Percentiles rank a stretch among this genome's conserved stretches.
Evolutionary conservation across 2,113 vertebrate genomes (phyloP).

Genomic region (Tilapia sparmanii): DNA sequence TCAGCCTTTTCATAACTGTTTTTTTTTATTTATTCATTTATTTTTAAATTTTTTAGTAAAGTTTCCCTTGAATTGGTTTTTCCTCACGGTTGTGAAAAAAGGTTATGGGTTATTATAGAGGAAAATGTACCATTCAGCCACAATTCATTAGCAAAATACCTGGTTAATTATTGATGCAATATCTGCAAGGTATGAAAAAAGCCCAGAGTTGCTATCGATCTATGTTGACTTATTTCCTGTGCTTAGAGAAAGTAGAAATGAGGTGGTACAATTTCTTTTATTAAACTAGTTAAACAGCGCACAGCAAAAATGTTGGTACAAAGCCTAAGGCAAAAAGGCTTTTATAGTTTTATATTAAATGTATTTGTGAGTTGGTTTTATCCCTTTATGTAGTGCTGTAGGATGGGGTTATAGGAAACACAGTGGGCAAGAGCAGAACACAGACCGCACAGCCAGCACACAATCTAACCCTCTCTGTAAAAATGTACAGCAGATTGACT

Average conservation of each 20-base stretch:
- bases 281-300: neutral
- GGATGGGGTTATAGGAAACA: neutral
- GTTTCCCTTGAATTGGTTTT: constrained; percentile 5
- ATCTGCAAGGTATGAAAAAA: constrained; percentile 33
- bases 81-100: neutral
- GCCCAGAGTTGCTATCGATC: constrained; percentile 12
- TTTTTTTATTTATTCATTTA: neutral
- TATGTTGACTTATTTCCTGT: constrained; percentile 27
- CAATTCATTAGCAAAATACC: constrained; percentile 30
- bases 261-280: neutral
- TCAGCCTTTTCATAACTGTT: neutral
- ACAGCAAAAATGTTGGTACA: neutral
- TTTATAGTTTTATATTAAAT: neutral
- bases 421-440: neutral
- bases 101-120: neutral
- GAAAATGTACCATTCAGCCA: constrained; percentile 17
- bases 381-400: neutral
- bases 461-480: accelerated
- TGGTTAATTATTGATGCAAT: constrained; percentile 42
- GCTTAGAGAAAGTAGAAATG: neutral
- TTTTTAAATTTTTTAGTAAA: neutral
- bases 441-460: neutral
- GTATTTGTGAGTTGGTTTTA: neutral
- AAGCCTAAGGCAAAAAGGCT: neutral
- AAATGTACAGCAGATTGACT: neutral